Base-by-base conservation (phyloP, 2,888 invertebrate genomes). In the Mythimna lalbum region DNA sequence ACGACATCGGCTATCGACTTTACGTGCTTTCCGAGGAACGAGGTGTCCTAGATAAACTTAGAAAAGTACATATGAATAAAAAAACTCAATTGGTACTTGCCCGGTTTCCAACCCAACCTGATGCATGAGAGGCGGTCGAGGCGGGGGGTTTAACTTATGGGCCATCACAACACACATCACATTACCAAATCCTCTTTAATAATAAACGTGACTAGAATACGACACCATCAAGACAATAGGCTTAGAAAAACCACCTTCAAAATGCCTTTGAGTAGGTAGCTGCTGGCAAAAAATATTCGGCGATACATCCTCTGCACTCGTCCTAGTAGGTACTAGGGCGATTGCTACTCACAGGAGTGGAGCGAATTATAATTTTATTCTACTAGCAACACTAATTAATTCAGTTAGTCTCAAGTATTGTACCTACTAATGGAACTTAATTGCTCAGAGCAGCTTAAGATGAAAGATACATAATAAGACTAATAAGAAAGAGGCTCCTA, bases 171-270 rank as follows among this genome's bases (percentile, higher is more conserved):
- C 43, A 5, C 43, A 43, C 5, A 43, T 43, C 43, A 43, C 43
- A 43, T 43, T 43, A 62, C 36, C 19, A 63, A 36, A 76, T 72
- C 76, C 66, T 79, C 33, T 5, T 4, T 43, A 43, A 33, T 60
- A 49, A 10, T 57, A 56, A 53, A 49, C 47, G 71, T 66, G 72
- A 67, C 76, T 60, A 43, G 67, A 80, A 76, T 76, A 76, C 31
- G 12, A 56, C 23, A 60, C 19, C 14, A 49, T 27, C 43, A 23
- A 63, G 36, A 80, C 80, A 80, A 80, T 80, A 53, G 73, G 49
- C 69, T 72, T 69, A 64, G 62, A 64, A 72, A 63, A 56, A 65
- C 17, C 33, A 60, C 43, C 57, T 69, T 76, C 23, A 66, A 52
- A 63, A 67, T n/a, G 17, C 27, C 57, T 62, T 59, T 6, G n/a